Base-by-base conservation (phyloP, 1,140 invertebrate genomes). In the Nixonia krombeini region DNA sequence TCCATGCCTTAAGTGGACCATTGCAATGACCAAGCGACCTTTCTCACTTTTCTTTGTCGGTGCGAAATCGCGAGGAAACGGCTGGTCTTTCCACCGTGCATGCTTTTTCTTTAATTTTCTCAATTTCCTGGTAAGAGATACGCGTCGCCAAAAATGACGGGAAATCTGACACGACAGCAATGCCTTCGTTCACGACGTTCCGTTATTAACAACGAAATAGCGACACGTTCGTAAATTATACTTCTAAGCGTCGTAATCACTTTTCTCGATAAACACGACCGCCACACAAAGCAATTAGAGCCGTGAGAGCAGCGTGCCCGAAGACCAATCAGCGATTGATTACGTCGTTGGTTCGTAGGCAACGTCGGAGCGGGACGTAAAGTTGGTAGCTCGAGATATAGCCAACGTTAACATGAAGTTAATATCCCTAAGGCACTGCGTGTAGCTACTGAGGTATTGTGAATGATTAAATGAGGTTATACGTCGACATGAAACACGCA, bases 401-500 rank as follows among this genome's bases (percentile, higher is more conserved):
- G 40, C 21, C 21, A 28, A 21, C 21, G 18, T 37, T 44, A 50
- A 64, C 46, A 40, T 33, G 40, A 33, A 53, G 13, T 33, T 52
- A 46, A 52, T 53, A 53, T 47, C 7, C 13, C 28, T 15, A 9
- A 40, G 13, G 40, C 52, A 9, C 4, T 53, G 47, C 26, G 41
- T 63, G 47, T 16, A 12, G 6, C 40, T 33, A n/a, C 40, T 33
- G 7, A 47, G 45, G 46, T 41, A 21, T 33, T 28, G 47, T 3
- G 28, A 33, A 13, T 21, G 40, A 35, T 64, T 52, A 64, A 64
- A 46, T 46, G 15, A 35, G 9, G 57, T 57, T 65, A 47, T 35
- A 28, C 45, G 52, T 12, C 51, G 55, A 58, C 49, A 65, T 42
- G 35, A 58, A 58, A 53, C 53, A 52, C 29, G 53, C 44, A 53